phyloP scores from a whole-genome alignment of 2,888 invertebrate genomes.

The Pyralis farinalis region DNA sequence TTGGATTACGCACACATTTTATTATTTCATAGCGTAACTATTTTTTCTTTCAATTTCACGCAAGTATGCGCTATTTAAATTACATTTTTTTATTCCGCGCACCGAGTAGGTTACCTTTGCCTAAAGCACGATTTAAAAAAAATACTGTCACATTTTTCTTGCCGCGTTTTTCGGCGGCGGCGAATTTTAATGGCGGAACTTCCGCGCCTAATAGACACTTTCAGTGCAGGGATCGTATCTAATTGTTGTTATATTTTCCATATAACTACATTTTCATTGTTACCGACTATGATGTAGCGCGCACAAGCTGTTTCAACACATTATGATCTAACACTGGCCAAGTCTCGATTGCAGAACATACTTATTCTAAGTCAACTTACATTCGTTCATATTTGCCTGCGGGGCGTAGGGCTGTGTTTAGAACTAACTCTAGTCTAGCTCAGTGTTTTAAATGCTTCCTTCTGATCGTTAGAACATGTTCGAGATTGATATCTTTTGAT shows the following conservation, averaged over 20 bases:
- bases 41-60: slow-evolving; percentile 67
- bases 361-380: slow-evolving; percentile 82
- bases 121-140: slow-evolving; percentile 18
- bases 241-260: slow-evolving; percentile 21
- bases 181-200: background rate
- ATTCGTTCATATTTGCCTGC: slow-evolving; percentile 82
- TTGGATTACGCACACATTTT: slow-evolving; percentile 34
- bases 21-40: slow-evolving; percentile 47
- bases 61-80: slow-evolving; percentile 30
- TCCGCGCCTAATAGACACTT: slow-evolving; percentile 3
- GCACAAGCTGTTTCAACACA: slow-evolving; percentile 79
- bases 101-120: slow-evolving; percentile 19
- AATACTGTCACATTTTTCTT: slow-evolving; percentile 24
- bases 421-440: slow-evolving; percentile 43
- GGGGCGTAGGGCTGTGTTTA: slow-evolving; percentile 73
- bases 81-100: slow-evolving; percentile 29
- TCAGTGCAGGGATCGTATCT: slow-evolving; percentile 7
- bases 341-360: slow-evolving; percentile 79
- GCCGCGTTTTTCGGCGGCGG: slow-evolving; percentile 14
- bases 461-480: slow-evolving; percentile 1
- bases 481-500: background rate
- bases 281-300: slow-evolving; percentile 54
- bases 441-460: slow-evolving; percentile 5
- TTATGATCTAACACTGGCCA: slow-evolving; percentile 81
- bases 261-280: slow-evolving; percentile 66